These are phyloP conservation scores for Sialis fuliginosa DNA, from an alignment of 2,888 invertebrate species.

Conservation along the genomic window DNA sequence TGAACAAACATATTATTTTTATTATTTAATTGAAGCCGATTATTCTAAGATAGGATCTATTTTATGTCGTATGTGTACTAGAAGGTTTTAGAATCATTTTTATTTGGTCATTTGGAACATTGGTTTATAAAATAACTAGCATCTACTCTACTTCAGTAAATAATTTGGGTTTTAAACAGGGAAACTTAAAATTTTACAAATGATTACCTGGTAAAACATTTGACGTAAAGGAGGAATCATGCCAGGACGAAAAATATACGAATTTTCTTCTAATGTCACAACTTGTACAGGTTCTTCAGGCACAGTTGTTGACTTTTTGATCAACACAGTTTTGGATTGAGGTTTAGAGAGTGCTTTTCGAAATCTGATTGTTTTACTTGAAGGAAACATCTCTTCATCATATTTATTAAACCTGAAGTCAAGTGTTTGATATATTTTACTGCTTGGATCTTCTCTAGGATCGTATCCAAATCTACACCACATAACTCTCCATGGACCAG, in stretches of 20 bases:
- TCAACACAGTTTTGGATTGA: constrained; percentile 15
- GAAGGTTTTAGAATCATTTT: too few relatives aligned
- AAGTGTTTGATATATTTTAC: constrained; percentile 74
- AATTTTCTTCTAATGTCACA: constrained; percentile 13
- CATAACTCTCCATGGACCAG: constrained; percentile 83
- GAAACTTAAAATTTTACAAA: too few relatives aligned
- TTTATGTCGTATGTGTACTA: too few relatives aligned
- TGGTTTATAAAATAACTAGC: too few relatives aligned
- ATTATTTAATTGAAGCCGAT: too few relatives aligned
- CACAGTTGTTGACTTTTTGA: constrained; percentile 7
- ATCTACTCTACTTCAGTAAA: too few relatives aligned
- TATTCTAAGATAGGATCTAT: too few relatives aligned
- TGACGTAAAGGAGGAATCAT: constrained; percentile 66
- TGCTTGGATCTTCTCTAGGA: constrained; percentile 59
- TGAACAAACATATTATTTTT: too few relatives aligned
- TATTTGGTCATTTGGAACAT: too few relatives aligned
- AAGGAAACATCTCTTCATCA: constrained; percentile 9
- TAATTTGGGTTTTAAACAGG: too few relatives aligned
- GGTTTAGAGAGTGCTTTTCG: constrained; percentile 23
- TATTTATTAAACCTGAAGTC: constrained; percentile 63
- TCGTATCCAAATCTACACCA: constrained; percentile 89
- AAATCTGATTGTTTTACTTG: constrained; percentile 17
- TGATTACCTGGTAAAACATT: constrained; percentile 68
- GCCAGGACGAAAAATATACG: constrained; percentile 48
- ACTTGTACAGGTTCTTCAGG: constrained; percentile 5